Conservation (phyloP, 2,797 vertebrate genomes). For the Pseudocheirus occidentalis region DNA sequence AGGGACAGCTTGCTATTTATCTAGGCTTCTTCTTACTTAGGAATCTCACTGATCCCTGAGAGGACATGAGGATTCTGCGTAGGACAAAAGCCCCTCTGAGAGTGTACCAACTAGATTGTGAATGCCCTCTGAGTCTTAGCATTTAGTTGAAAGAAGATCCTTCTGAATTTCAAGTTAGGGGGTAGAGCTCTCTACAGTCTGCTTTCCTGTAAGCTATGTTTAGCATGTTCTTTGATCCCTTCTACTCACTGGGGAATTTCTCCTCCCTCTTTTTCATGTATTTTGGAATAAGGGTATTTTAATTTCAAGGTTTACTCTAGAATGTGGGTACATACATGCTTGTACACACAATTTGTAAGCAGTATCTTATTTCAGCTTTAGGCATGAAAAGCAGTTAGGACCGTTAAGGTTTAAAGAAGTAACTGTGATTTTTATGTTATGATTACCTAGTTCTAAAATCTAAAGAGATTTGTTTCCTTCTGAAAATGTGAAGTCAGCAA, state of each 20-base stretch:
- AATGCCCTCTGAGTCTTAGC: slow-evolving; percentile 23
- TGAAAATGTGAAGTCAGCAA: slow-evolving; percentile 2
- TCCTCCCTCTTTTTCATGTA: slow-evolving; percentile 40
- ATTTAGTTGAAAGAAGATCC: slow-evolving; percentile 64
- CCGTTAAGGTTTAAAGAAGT: slow-evolving; percentile 56
- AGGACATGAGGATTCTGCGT: slow-evolving; percentile 62
- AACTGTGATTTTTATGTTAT: slow-evolving; percentile 48
- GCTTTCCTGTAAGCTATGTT: slow-evolving; percentile 61
- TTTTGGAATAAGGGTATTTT: slow-evolving; percentile 64
- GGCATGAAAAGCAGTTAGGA: slow-evolving; percentile 52
- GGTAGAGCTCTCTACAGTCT: slow-evolving; percentile 46
- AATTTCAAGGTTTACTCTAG: slow-evolving; percentile 41
- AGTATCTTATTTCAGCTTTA: slow-evolving; percentile 64
- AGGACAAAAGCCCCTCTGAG: slow-evolving; percentile 49
- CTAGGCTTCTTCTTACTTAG: slow-evolving; percentile 54
- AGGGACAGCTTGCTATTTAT: slow-evolving; percentile 51
- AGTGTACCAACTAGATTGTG: slow-evolving; percentile 14
- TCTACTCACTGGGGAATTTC: slow-evolving; percentile 38
- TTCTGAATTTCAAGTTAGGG: slow-evolving; percentile 56
- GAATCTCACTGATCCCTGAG: slow-evolving; percentile 64
- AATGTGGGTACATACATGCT: not conserved
- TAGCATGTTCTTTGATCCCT: not conserved
- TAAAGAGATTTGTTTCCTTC: slow-evolving; percentile 31
- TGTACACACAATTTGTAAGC: slow-evolving; percentile 3
- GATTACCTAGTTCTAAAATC: slow-evolving; percentile 36